phyloP scores from a whole-genome alignment of 2,113 vertebrate species.

The Aix galericulata region DNA sequence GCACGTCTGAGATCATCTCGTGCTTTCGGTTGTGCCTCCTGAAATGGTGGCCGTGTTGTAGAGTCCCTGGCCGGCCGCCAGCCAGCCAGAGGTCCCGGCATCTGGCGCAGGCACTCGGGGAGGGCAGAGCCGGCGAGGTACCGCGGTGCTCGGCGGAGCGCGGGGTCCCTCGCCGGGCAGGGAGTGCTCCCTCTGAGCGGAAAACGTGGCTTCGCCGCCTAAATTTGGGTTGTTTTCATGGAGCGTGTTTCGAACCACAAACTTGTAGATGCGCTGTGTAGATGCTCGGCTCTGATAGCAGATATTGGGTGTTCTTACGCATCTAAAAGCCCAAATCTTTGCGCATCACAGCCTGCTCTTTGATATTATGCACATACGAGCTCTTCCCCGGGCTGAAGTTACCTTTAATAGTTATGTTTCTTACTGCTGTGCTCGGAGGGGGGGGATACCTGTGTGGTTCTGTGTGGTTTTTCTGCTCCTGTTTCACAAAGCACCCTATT shows the following conservation, averaged over 20 bases:
- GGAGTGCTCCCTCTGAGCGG: not conserved
- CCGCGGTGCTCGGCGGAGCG: not conserved
- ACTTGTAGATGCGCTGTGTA: not conserved
- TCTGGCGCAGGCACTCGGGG: not conserved
- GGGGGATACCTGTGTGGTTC: not conserved
- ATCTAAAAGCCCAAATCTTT: not conserved
- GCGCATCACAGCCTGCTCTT: not conserved
- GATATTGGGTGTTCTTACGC: fast-evolving
- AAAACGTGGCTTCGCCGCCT: not conserved
- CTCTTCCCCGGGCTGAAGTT: not conserved
- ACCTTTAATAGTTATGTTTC: not conserved
- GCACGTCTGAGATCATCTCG: fast-evolving
- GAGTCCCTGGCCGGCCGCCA: not conserved
- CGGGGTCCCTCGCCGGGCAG: too few relatives aligned
- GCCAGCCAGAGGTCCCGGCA: fast-evolving
- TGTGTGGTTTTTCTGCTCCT: fast-evolving
- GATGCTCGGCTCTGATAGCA: not conserved
- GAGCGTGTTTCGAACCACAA: not conserved
- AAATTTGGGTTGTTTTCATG: not conserved
- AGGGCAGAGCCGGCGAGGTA: not conserved
- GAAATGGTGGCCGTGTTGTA: not conserved
- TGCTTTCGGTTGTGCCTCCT: not conserved
- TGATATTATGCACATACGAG: fast-evolving
- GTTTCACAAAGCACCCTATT: too few relatives aligned
- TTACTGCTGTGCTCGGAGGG: not conserved